These are phyloP conservation scores for Troglohyphantes excavatus DNA, from an alignment of 2,888 invertebrate species.

Conservation along the genomic window DNA sequence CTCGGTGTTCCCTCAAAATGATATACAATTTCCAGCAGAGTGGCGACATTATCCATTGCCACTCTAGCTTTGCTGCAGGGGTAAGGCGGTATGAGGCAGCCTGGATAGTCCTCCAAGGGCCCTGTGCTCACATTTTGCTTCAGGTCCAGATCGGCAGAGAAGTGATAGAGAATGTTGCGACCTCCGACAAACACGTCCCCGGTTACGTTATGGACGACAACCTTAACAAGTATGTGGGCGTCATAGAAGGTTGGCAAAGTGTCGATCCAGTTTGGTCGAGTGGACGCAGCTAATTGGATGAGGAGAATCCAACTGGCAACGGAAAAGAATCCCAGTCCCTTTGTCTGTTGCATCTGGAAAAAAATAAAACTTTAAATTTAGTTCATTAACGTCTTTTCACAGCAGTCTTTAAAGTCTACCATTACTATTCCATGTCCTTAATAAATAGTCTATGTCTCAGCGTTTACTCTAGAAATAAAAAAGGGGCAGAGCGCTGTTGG, in stretches of 20 bases:
- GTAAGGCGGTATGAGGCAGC: background rate
- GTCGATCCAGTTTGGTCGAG: background rate
- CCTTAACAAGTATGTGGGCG: background rate
- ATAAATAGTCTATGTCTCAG: no score
- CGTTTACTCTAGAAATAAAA: no score
- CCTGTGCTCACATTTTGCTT: background rate
- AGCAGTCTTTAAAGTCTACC: no score
- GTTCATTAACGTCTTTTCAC: no score
- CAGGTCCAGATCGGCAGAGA: background rate
- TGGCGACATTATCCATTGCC: background rate
- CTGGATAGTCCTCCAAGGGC: background rate
- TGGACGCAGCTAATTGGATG: no score
- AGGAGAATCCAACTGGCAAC: no score
- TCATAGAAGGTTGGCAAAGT: background rate
- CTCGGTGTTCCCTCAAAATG: background rate
- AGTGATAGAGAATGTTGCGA: background rate
- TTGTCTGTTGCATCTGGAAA: background rate
- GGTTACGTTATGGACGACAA: background rate
- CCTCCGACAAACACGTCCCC: background rate
- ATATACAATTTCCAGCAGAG: background rate
- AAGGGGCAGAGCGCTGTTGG: no score
- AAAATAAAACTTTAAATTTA: no score
- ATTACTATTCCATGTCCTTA: no score
- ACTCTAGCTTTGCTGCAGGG: background rate
- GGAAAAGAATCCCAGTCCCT: no score